A percentile compares a stretch with the other conserved stretches of the same genome.
These are phyloP conservation scores for Bicyclus anynana DNA, from an alignment of 1,140 invertebrate genomes.

Conservation along the genomic window DNA sequence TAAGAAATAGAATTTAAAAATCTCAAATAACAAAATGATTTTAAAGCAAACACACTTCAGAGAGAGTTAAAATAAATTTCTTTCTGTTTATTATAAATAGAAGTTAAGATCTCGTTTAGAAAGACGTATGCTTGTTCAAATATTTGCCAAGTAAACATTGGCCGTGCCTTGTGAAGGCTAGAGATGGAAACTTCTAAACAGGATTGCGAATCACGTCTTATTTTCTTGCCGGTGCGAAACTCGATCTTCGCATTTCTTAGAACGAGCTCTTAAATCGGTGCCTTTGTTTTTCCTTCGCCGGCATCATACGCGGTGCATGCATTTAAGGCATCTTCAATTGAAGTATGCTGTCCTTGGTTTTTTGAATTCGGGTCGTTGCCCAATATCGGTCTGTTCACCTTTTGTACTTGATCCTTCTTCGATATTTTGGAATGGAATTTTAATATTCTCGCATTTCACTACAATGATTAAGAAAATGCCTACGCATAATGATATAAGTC, in stretches of 20 bases:
- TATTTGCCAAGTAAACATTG: slow-evolving; percentile 10
- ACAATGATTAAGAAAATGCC: too few species aligned
- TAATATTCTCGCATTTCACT: not conserved
- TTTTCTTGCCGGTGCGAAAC: slow-evolving; percentile 27
- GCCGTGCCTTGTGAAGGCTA: not conserved
- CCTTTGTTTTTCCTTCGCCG: slow-evolving; percentile 26
- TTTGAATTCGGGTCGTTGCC: not conserved
- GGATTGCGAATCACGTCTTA: slow-evolving; percentile 27
- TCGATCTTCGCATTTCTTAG: slow-evolving; percentile 29
- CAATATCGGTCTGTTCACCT: slow-evolving; percentile 1
- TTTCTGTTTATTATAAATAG: not conserved
- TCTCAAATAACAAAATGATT: too few species aligned
- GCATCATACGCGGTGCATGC: slow-evolving; percentile 12
- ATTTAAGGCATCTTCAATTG: slow-evolving; percentile 17
- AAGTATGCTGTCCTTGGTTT: slow-evolving; percentile 2
- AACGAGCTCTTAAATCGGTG: slow-evolving; percentile 27
- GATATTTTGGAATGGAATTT: not conserved
- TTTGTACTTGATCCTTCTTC: too few species aligned
- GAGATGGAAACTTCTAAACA: slow-evolving; percentile 18
- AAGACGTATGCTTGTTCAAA: slow-evolving; percentile 1
- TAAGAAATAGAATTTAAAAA: too few species aligned
- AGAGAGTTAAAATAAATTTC: not conserved
- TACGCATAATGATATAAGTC: too few species aligned
- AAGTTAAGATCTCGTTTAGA: slow-evolving; percentile 1
- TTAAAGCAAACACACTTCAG: not conserved